Conservation (phyloP, 92 coral and sea anemone species). For the Plumapathes pennacea region DNA sequence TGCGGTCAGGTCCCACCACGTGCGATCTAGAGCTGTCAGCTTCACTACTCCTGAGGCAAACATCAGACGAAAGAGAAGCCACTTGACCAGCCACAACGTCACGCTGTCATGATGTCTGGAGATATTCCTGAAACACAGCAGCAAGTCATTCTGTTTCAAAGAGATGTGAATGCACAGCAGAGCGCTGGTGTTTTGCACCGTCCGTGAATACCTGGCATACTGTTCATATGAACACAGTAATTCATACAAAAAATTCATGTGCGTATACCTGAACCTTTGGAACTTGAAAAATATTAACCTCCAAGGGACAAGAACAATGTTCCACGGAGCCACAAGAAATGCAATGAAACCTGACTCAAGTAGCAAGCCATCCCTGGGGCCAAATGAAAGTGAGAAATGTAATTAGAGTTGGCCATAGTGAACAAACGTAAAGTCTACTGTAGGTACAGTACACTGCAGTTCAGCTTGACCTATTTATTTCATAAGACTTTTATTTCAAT, state of each 20-base stretch:
- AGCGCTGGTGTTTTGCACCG: not conserved
- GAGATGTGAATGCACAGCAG: not conserved
- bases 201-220: not conserved
- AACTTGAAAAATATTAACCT: conserved; percentile 37
- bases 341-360: conserved; percentile 89
- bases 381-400: too few species aligned
- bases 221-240: not conserved
- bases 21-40: conserved; percentile 72
- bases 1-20: conserved; percentile 95
- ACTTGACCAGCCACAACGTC: conserved; percentile 88
- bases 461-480: too few species aligned
- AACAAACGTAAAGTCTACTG: too few species aligned
- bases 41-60: conserved; percentile 95
- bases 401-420: too few species aligned
- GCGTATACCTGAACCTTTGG: conserved; percentile 56
- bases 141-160: not conserved
- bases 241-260: too few species aligned
- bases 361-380: conserved; percentile 84
- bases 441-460: too few species aligned
- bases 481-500: too few species aligned
- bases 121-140: conserved; percentile 30
- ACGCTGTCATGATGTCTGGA: conserved; percentile 66
- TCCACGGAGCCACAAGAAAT: conserved; percentile 87
- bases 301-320: conserved; percentile 60
- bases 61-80: conserved; percentile 96